Base-by-base conservation (phyloP, 2,113 vertebrate genomes). In the Rana temporaria region DNA sequence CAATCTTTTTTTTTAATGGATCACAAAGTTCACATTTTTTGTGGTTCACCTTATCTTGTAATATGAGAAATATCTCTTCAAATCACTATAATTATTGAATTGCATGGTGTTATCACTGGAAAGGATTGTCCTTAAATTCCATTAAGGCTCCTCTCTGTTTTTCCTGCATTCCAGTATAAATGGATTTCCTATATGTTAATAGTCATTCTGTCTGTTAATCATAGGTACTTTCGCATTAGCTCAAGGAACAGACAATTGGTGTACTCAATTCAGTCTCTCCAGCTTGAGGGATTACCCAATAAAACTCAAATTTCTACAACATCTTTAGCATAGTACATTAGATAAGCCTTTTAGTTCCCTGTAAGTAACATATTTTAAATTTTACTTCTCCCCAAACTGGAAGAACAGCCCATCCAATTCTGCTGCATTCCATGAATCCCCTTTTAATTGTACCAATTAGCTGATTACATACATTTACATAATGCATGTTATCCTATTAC, bases 381-480 rank as follows among this genome's bases (percentile, higher is more conserved):
- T 56, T 65, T 66, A 8, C 62, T 73, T 63, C 19, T 73, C 26
- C 70, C 52, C 80, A 75, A 56, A 82, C 71, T 57, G 5, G 71
- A 48, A 42, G 2, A 34, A 24, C 70, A 67, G 55, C 63, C 62
- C 60, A 18, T 22, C 30, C 62, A 19, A 66, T 56, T 75, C 55
- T 48, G 30, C 32, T 42, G 48, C 80, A 82, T 82, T 82, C 80
- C 71, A 48, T 20, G 12, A 14, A 65, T 67, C 62, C 34, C 62
- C 24, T n/a, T 16, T n/a, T 59, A 63, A 82, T 75, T 75, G 30
- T 53, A 65, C 32, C 20, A 73, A 73, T 66, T 74, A 74, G 34
- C 57, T 72, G 68, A 81, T 81, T 63, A 73, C 62, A 82, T 32
- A 73, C 60, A 74, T 73, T 68, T 82, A 75, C 62, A 38, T 66